Conservation (phyloP, 2,113 vertebrate genomes). For the Girardinichthys multiradiatus region DNA sequence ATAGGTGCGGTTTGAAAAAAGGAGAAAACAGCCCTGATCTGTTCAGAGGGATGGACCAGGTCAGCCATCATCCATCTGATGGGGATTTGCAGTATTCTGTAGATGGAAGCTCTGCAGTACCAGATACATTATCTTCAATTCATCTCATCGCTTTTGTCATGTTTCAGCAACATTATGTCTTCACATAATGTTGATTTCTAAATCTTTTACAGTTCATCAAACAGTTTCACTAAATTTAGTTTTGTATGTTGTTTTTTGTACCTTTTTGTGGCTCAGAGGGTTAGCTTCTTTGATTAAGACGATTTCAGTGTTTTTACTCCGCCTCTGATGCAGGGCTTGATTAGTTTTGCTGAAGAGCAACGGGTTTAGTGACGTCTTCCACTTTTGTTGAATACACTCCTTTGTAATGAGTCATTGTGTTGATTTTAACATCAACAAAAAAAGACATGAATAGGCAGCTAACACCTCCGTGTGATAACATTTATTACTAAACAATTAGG, state of each 20-base stretch:
- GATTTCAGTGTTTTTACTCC: neutral
- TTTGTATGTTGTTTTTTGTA: neutral
- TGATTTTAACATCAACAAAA: neutral
- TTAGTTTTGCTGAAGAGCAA: neutral
- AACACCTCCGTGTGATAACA: too few species aligned
- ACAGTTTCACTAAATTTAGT: conserved; percentile 8
- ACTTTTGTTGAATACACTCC: neutral
- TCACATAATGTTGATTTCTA: conserved; percentile 7
- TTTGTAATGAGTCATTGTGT: neutral
- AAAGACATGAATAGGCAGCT: neutral
- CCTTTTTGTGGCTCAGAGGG: neutral
- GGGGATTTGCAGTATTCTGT: neutral
- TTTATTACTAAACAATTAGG: neutral
- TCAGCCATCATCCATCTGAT: neutral
- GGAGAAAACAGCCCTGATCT: too few species aligned
- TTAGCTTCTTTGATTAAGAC: neutral
- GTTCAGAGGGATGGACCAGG: too few species aligned
- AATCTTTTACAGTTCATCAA: conserved; percentile 15
- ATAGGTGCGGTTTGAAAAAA: too few species aligned
- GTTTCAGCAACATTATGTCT: conserved; percentile 32
- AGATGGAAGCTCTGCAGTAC: neutral
- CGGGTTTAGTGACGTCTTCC: neutral
- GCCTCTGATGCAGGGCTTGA: too few species aligned
- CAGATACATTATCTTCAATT: conserved; percentile 11
- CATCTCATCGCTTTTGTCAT: conserved; percentile 15